Evolutionary conservation across 2,888 invertebrate species (phyloP), one percentile per base, ranked within the genome.

Genomic region (Sclerodermus sp.): DNA sequence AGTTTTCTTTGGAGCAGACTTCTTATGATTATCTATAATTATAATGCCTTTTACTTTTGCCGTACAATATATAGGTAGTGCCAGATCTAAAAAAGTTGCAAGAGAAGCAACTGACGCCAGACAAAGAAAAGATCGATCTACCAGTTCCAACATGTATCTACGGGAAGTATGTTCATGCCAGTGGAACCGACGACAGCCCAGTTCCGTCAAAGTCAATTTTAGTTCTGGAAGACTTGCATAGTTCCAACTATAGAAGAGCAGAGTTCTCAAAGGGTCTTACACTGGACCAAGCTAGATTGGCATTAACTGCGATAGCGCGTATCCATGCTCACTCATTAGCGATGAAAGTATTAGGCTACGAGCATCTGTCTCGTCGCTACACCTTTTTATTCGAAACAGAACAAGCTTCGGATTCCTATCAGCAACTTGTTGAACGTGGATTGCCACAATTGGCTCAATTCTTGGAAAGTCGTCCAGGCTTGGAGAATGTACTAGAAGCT

Each of bases 341-440:
- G 4, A 77, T 85, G 65, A 85, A 85, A 69, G 78, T 85, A 10
- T 80, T 81, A 62, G 82, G 83, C 23, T 80, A 78, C 12, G 79
- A 79, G 47, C 69, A 79, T 1, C 68, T 85, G 9, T 79, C 81
- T 1, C 82, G 83, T 57, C 79, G 82, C 40, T 85, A 85, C 62
- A 83, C 84, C 13, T 91, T 90, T 71, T 80, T 91, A 13, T 90
- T 91, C 66, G 89, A 90, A 64, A 89, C 89, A 32, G 87, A 87
- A 37, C 82, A 88, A 67, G 90, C 90, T 0, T 89, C 90, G 0
- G 89, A 90, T 60, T 90, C 90, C 3, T 91, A 90, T 69, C 87
- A 90, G 56, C 88, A 90, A 51, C 80, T 91, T 18, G 88, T 91
- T 2, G 86, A 90, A 67, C 82, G 90, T 51, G 90, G 90, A 1